Evolutionary conservation across 1,140 invertebrate genomes (phyloP), one percentile per base, ranked within the genome.

Genomic region (Sinonovacula constricta): DNA sequence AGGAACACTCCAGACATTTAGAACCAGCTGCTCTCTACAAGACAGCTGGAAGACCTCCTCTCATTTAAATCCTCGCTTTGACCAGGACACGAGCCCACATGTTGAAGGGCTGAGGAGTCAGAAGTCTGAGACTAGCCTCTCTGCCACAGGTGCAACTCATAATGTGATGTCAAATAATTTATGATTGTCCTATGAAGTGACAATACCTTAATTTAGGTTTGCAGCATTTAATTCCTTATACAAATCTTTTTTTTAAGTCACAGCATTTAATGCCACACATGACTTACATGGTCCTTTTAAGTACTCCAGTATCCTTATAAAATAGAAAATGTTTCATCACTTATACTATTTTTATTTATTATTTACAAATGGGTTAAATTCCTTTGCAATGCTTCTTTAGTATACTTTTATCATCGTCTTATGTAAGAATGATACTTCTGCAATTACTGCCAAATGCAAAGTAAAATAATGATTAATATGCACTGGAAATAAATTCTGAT

Each of bases 1-100:
- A 75, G 87, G 85, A 18, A 81, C 81, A 28, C 56, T 88, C 5
- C 82, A 81, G 28, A 80, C 62, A 69, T 68, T 80, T 24, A 57
- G 56, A 1, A 78, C 78, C n/a, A n/a, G n/a, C n/a, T n/a, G n/a
- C n/a, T n/a, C n/a, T n/a, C n/a, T n/a, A n/a, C n/a, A n/a, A n/a
- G n/a, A n/a, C n/a, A n/a, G n/a, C n/a, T n/a, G n/a, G n/a, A n/a
- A n/a, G n/a, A n/a, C n/a, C n/a, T n/a, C n/a, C n/a, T n/a, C n/a
- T n/a, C n/a, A n/a, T n/a, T n/a, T n/a, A n/a, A n/a, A n/a, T n/a
- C n/a, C n/a, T n/a, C n/a, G n/a, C n/a, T n/a, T n/a, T n/a, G n/a
- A n/a, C n/a, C n/a, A n/a, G n/a, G n/a, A n/a, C n/a, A n/a, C n/a
- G n/a, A n/a, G n/a, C n/a, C n/a, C n/a, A n/a, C n/a, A n/a, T n/a